Evolutionary conservation across 2,113 vertebrate species (phyloP), one percentile per base, ranked within the genome.

Genomic region (Eretmochelys imbricata): DNA sequence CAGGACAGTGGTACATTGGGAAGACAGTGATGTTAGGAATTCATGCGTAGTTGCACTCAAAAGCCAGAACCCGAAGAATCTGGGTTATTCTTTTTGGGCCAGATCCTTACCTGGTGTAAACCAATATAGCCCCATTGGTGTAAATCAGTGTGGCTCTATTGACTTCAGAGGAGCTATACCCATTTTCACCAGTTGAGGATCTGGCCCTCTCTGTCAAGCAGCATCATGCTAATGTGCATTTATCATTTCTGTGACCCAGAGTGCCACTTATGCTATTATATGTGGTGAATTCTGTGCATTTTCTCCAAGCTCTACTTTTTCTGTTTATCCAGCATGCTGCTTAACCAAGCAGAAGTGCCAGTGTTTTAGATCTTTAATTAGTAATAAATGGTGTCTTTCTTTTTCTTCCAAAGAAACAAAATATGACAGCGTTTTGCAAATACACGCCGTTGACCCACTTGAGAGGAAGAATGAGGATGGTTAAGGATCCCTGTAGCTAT

Each of bases 261-360:
- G 12, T 4, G 22, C 5, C 54, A 20, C 17, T 53, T 25, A 29
- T 11, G 11, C 53, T 38, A n/a, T 16, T 59, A 53, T 0, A 0
- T 42, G 2, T 3, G 1, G 49, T n/a, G 6, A 69, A 35, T 69
- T 69, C 8, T 25, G 49, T 1, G 49, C 49, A 8, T 85, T 69
- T 89, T 54, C 27, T 87, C 13, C 27, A 85, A 81, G 49, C 46
- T 94, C 59, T 89, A 16, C 46, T 48, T 16, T 3, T 87, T 65
- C 31, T 81, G 83, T 1, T 92, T 88, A 87, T n/a, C 29, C 59
- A 85, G 72, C 2, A 79, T 53, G 29, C 51, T 82, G 22, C 42
- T 35, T 24, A 57, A 35, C 46, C 25, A 17, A 82, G 12, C 53
- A 78, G 89, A 49, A 10, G 12, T 20, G 84, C 87, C 9, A 12